Evolutionary conservation across 1,140 invertebrate species (phyloP), one percentile per base, ranked within the genome.

Genomic region (Neelides sp.): DNA sequence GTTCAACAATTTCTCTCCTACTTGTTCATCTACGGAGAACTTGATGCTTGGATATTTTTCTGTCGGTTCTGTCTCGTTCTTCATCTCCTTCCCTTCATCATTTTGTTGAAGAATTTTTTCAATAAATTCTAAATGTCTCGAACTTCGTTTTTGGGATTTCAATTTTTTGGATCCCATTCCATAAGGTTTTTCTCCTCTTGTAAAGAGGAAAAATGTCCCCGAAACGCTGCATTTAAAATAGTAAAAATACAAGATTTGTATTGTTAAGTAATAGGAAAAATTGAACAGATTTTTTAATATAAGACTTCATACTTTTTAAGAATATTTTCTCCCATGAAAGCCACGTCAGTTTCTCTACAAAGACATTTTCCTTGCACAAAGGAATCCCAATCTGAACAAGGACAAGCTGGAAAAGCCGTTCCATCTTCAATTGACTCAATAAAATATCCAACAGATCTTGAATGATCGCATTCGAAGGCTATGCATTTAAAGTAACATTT

Each of bases 381-480:
- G 22, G 12, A 4, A 17, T 24, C 22, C 41, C 41, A 43, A n/a
- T 8, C 20, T 24, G 7, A 40, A 41, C 24, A 30, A 19, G 13
- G 3, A 27, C 12, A 15, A 8, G 23, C 37, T 23, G n/a, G 17
- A 27, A 1, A 39, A 4, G 26, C 26, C 7, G 12, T 28, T 42
- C 8, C 20, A 12, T 13, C 13, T 23, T 1, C 15, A 48, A 48
- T 48, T 36, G 20, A 37, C 34, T 48, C 19, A 8, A 24, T 48
- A 15, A 27, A 28, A 17, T 8, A 19, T 4, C 19, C 35, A 0
- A 45, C 50, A 30, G 35, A 52, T 20, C 45, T 19, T 23, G 32
- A 30, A 43, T 52, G 50, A 39, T 54, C 52, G 27, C 52, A 54
- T 19, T 54, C 52, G 20, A 54, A 32, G n/a, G 45, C 52, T 54